Conservation (phyloP, 1,140 invertebrate genomes). For the Drosophila erecta region DNA sequence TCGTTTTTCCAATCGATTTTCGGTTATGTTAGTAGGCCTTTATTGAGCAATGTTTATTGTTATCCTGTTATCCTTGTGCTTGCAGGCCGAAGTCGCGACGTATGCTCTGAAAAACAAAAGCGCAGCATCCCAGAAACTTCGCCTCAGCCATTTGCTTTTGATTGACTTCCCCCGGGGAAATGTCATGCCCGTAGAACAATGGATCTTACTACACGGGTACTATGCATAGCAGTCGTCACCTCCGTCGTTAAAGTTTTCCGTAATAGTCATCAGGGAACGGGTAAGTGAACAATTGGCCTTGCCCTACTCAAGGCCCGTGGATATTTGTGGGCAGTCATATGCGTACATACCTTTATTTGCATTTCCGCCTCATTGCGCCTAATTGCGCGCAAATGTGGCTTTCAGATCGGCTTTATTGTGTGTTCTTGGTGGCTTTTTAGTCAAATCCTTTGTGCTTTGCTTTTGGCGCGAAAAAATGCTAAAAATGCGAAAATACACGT, state of each 20-base stretch:
- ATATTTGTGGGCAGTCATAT: slow-evolving; percentile 12
- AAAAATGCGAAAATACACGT: slow-evolving; percentile 16
- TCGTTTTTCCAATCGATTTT: background rate
- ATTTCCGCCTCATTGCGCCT: slow-evolving; percentile 68
- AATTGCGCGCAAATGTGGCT: slow-evolving; percentile 42
- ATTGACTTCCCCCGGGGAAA: slow-evolving; percentile 45
- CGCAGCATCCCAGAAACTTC: slow-evolving; percentile 57
- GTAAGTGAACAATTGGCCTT: slow-evolving; percentile 73
- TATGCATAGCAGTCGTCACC: slow-evolving; percentile 12
- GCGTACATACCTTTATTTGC: slow-evolving; percentile 47
- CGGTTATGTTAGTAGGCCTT: slow-evolving; percentile 25
- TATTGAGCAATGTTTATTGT: slow-evolving; percentile 15
- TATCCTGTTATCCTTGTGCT: slow-evolving; percentile 32
- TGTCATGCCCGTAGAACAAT: slow-evolving; percentile 63
- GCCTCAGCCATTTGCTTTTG: slow-evolving; percentile 43
- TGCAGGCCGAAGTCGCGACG: slow-evolving; percentile 27
- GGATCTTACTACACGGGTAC: slow-evolving; percentile 29
- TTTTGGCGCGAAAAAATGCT: slow-evolving; percentile 50
- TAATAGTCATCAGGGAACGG: slow-evolving; percentile 25
- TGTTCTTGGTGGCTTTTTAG: slow-evolving; percentile 16
- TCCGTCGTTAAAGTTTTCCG: slow-evolving; percentile 37
- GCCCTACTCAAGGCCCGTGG: slow-evolving; percentile 26
- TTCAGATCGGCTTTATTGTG: slow-evolving; percentile 29
- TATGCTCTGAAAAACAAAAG: slow-evolving; percentile 68
- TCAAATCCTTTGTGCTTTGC: slow-evolving; percentile 22